Conservation (phyloP, 2,888 invertebrate genomes). For the Heteromyza rotundicornis region DNA sequence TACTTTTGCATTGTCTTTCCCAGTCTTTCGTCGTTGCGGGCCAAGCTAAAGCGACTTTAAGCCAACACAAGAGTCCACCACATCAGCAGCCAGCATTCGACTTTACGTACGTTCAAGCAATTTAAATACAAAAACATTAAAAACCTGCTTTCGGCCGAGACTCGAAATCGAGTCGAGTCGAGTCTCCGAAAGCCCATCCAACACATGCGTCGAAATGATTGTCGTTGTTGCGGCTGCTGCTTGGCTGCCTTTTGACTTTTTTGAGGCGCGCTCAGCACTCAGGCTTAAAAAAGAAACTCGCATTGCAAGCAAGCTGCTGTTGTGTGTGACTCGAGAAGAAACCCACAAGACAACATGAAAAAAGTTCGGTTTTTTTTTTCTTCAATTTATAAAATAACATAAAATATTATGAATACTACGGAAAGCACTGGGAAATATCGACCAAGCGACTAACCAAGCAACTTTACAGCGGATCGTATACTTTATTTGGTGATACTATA, state of each 20-base stretch:
- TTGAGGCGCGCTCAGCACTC: not conserved
- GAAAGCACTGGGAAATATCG: not conserved
- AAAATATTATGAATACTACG: not conserved
- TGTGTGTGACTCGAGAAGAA: not conserved
- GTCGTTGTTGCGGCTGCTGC: too few species aligned
- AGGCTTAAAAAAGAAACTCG: not conserved
- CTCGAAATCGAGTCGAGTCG: too few species aligned
- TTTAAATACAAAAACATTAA: not conserved
- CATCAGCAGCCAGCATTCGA: not conserved
- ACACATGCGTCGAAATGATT: conserved; percentile 1
- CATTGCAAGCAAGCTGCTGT: not conserved
- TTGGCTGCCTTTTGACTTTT: not conserved
- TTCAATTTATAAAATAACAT: too few species aligned
- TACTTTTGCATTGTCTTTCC: not conserved
- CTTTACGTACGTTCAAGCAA: not conserved
- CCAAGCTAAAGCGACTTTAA: too few species aligned
- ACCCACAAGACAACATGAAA: too few species aligned
- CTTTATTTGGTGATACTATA: too few species aligned
- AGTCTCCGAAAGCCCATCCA: too few species aligned
- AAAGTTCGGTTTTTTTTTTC: too few species aligned
- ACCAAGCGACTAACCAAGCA: not conserved
- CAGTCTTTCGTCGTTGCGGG: too few species aligned
- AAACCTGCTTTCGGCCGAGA: not conserved
- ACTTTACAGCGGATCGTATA: too few species aligned
- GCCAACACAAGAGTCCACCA: not conserved